phyloP scores from a whole-genome alignment of 2,888 invertebrate species.

The Drosophila setosimentum region DNA sequence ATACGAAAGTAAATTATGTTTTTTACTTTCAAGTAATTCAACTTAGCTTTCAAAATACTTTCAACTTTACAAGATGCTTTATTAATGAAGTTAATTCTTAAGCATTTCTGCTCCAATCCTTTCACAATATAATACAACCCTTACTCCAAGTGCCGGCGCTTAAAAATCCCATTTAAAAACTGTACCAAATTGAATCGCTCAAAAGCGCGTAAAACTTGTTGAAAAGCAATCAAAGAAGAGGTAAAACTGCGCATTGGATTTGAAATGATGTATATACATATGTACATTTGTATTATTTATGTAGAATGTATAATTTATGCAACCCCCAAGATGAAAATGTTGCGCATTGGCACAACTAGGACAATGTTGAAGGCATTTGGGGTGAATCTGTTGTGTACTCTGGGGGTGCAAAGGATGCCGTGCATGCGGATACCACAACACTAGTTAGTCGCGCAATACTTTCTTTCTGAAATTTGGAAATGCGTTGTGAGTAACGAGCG shows the following conservation, averaged over 20 bases:
- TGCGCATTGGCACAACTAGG: constrained; percentile 30
- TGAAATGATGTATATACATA: not conserved
- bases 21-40: not conserved
- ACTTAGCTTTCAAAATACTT: not conserved
- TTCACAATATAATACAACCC: not conserved
- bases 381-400: constrained; percentile 51
- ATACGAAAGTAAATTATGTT: not conserved
- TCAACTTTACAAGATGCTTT: not conserved
- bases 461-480: constrained; percentile 27
- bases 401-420: constrained; percentile 27
- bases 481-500: constrained; percentile 51
- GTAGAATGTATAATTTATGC: constrained; percentile 63
- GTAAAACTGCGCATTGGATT: constrained; percentile 63
- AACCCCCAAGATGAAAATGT: constrained; percentile 62
- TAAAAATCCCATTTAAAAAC: constrained; percentile 46
- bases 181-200: constrained; percentile 64
- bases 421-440: constrained; percentile 55
- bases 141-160: not conserved
- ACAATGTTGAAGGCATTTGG: constrained; percentile 30
- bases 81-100: not conserved
- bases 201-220: constrained; percentile 71
- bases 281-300: constrained; percentile 57
- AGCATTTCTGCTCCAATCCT: not conserved
- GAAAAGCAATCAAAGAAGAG: constrained; percentile 58
- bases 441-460: constrained; percentile 45